Conservation (phyloP, 2,888 invertebrate genomes). For the Cephus pygmeus region DNA sequence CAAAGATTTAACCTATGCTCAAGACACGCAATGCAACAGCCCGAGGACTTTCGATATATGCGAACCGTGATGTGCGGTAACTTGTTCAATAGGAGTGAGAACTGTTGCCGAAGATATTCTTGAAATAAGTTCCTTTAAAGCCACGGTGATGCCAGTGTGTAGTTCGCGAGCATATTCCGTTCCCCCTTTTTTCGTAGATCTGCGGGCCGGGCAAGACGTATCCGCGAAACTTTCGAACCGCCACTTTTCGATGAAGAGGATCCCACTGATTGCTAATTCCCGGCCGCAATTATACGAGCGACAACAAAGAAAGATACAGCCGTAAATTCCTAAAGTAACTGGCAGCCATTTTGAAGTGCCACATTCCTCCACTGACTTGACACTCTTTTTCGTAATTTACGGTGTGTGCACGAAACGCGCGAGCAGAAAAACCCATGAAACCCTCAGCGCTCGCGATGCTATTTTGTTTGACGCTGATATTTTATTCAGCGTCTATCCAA, state of each 20-base stretch:
- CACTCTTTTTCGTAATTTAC: constrained; percentile 62
- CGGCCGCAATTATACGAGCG: constrained; percentile 46
- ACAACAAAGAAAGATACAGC: constrained; percentile 65
- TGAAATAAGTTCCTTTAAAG: constrained; percentile 41
- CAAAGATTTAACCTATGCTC: constrained; percentile 34
- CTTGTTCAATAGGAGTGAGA: background rate
- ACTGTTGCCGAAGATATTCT: constrained; percentile 16
- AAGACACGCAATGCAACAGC: constrained; percentile 19
- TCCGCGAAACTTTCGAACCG: constrained; percentile 39
- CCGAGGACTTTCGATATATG: background rate
- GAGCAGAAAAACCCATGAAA: background rate
- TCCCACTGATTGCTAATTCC: constrained; percentile 35
- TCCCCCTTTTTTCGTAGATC: constrained; percentile 42
- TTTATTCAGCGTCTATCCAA: background rate
- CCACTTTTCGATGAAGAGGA: constrained; percentile 39
- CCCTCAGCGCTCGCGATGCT: background rate
- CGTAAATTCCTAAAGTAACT: constrained; percentile 67
- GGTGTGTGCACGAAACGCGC: constrained; percentile 27
- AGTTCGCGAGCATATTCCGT: constrained; percentile 53
- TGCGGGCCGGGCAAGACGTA: constrained; percentile 32
- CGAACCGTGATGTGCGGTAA: background rate
- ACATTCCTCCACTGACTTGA: constrained; percentile 71
- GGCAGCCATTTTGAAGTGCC: constrained; percentile 83
- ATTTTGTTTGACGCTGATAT: background rate
- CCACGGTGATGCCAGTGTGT: constrained; percentile 25